These are phyloP conservation scores for Xiphophorus maculatus DNA, from an alignment of 2,113 vertebrate genomes.

Conservation along the genomic window DNA sequence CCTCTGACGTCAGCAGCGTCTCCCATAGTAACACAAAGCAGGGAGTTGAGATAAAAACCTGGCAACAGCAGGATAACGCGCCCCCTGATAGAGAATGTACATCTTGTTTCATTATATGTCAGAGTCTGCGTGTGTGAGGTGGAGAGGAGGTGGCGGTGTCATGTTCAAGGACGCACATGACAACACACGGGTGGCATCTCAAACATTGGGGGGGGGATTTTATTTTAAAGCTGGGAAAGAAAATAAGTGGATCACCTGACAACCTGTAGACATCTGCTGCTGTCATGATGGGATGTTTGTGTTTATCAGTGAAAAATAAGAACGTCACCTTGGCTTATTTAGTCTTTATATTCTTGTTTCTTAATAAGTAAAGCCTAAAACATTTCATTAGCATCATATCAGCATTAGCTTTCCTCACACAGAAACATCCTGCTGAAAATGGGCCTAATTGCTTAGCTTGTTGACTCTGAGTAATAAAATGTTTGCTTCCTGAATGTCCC, in stretches of 20 bases:
- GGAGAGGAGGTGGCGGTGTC: background rate
- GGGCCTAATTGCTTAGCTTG: background rate
- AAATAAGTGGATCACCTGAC: background rate
- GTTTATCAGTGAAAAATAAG: background rate
- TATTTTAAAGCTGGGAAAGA: background rate
- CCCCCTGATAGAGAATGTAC: background rate
- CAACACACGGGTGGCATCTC: background rate
- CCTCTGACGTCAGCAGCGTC: slow-evolving; percentile 23
- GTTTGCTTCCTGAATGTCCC: background rate
- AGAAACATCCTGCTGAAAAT: background rate
- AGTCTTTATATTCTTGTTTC: too few species aligned
- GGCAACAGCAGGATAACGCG: slow-evolving; percentile 16
- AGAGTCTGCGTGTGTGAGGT: background rate
- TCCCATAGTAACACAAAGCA: slow-evolving; percentile 10
- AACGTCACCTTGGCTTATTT: too few species aligned
- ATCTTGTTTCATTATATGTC: slow-evolving; percentile 23
- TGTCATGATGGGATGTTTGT: background rate
- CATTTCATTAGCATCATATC: too few species aligned
- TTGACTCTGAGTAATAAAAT: background rate
- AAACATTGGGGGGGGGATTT: background rate
- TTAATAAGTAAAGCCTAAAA: background rate
- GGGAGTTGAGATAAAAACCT: background rate
- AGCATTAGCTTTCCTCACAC: too few species aligned
- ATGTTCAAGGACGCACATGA: slow-evolving; percentile 45
- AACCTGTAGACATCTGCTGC: background rate